A percentile compares a stretch with the other conserved stretches of the same genome.
Conservation (phyloP, 2,888 invertebrate species). For the Drosophila suboccidentalis region DNA sequence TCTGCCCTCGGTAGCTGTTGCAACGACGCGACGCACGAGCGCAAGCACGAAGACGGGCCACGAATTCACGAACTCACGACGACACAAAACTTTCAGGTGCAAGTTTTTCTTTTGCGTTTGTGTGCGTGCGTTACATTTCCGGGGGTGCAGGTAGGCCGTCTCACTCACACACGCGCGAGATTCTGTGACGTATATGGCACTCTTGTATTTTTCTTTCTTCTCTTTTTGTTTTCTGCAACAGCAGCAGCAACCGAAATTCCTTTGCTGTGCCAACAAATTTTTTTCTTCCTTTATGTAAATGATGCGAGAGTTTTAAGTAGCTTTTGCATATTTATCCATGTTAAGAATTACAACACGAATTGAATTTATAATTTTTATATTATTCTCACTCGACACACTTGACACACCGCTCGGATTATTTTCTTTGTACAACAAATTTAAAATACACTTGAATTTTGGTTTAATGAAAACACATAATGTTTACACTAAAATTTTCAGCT, state of each 20-base stretch:
- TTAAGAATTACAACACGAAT: slow-evolving; percentile 12
- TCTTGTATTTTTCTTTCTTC: slow-evolving; percentile 46
- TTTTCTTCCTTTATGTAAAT: slow-evolving; percentile 58
- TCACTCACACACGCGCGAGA: slow-evolving; percentile 59
- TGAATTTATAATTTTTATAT: slow-evolving; percentile 2
- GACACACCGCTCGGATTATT: slow-evolving; percentile 11
- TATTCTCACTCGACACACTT: slow-evolving; percentile 24
- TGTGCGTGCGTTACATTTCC: slow-evolving; percentile 76
- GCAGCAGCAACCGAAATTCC: slow-evolving; percentile 67
- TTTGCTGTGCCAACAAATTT: slow-evolving; percentile 45
- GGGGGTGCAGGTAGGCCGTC: slow-evolving; percentile 73
- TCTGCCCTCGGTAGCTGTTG: slow-evolving; percentile 52
- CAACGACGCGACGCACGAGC: slow-evolving; percentile 51
- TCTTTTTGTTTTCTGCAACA: slow-evolving; percentile 54
- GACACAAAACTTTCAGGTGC: slow-evolving; percentile 74
- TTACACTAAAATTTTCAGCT: slow-evolving; percentile 67
- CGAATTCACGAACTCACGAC: slow-evolving; percentile 25
- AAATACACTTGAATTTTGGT: slow-evolving; percentile 57
- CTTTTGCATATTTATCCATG: slow-evolving; percentile 30
- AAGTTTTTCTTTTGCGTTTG: slow-evolving; percentile 68
- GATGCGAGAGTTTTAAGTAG: slow-evolving; percentile 25
- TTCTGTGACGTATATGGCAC: slow-evolving; percentile 71
- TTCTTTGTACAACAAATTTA: slow-evolving; percentile 39
- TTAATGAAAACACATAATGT: slow-evolving; percentile 50
- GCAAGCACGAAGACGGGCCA: slow-evolving; percentile 55